Conservation (phyloP, 2,888 invertebrate species). For the Tiliacea citrago region DNA sequence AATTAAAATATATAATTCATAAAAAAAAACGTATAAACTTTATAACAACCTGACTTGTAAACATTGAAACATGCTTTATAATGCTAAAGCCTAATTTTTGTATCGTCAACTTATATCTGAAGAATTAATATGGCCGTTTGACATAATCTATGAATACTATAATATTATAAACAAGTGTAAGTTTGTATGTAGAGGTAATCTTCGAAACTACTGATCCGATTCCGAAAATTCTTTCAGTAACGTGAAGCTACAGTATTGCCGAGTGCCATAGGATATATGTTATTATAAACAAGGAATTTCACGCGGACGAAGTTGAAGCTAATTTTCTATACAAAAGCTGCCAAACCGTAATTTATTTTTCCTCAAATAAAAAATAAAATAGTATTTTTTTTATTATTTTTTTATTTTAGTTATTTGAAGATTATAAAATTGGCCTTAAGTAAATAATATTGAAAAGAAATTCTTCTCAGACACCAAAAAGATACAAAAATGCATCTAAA, state of each 20-base stretch:
- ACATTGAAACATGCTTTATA: constrained; percentile 12
- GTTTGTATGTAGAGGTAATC: too few species aligned
- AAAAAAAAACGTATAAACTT: background rate
- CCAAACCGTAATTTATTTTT: background rate
- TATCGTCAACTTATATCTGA: background rate
- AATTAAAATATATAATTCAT: background rate
- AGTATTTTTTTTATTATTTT: too few species aligned
- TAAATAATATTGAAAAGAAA: background rate
- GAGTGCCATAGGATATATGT: too few species aligned
- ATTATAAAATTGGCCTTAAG: background rate
- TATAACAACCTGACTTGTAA: background rate
- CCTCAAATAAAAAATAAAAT: background rate
- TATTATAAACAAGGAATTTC: too few species aligned
- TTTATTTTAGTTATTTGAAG: background rate
- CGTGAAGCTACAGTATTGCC: too few species aligned
- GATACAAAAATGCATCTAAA: background rate
- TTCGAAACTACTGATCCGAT: too few species aligned
- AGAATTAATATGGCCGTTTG: background rate
- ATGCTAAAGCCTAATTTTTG: background rate
- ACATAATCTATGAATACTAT: background rate
- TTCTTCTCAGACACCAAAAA: background rate
- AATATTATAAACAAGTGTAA: too few species aligned
- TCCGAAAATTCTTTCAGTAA: too few species aligned
- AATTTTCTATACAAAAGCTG: too few species aligned
- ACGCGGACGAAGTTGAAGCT: too few species aligned